These are phyloP conservation scores for Dipodomys ordii DNA, from an alignment of 2,113 vertebrate genomes.

Conservation along the genomic window DNA sequence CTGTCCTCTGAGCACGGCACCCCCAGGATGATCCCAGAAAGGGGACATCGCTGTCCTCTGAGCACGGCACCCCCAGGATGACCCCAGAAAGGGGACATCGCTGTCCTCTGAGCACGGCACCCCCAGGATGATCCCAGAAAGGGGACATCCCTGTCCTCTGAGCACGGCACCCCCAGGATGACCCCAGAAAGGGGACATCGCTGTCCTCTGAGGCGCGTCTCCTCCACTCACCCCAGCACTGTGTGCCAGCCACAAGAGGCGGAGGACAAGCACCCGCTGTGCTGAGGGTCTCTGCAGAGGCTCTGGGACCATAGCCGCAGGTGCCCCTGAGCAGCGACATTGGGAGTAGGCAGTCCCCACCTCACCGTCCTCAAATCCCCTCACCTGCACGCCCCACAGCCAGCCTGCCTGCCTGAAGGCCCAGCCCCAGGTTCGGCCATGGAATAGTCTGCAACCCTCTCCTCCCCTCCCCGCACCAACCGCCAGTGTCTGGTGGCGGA, in stretches of 20 bases:
- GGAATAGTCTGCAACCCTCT: neutral
- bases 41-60: neutral
- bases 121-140: too few species aligned
- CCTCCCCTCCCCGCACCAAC: neutral
- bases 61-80: too few species aligned
- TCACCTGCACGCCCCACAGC: neutral
- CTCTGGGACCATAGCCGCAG: too few species aligned
- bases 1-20: neutral
- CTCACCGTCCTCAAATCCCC: too few species aligned
- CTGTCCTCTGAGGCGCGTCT: neutral
- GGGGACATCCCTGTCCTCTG: too few species aligned
- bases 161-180: too few species aligned
- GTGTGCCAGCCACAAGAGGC: too few species aligned
- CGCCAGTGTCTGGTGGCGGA: neutral
- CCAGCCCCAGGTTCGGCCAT: neutral
- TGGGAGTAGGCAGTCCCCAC: too few species aligned
- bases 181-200: neutral
- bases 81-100: neutral
- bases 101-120: neutral
- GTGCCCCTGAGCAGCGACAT: too few species aligned
- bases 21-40: neutral
- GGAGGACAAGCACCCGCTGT: neutral
- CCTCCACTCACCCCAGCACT: neutral
- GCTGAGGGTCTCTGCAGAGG: neutral
- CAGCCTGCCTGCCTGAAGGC: neutral